Base-by-base conservation (phyloP, 2,113 vertebrate genomes). In the Stomatorhinus ivindoensis region DNA sequence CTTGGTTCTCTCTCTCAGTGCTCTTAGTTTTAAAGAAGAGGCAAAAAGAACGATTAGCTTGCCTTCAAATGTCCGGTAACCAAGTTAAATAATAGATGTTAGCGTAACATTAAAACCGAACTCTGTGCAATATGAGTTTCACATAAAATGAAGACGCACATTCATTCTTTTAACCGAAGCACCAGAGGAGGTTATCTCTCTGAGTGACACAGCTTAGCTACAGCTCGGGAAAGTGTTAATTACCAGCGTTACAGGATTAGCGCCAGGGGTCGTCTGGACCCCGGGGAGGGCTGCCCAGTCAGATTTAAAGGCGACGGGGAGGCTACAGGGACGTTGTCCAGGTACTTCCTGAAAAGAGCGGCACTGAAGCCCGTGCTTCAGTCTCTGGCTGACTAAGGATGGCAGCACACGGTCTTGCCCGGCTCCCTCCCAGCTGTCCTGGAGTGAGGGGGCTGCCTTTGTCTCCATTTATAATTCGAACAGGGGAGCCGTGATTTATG, bases 181-280 rank as follows among this genome's bases (percentile, higher is more conserved):
- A 80, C 13, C 15, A 8, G 31, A 39, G 31, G 19, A 80, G 73
- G 46, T 50, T 48, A 50, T 48, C 83, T 86, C 24, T 84, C 44
- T 86, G 82, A 84, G 80, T 83, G 80, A 24, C 80, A 39, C 13
- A n/a, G 44, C n/a, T 86, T 31, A 47, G 44, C 83, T 84, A 46
- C 82, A 11, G 39, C 82, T 27, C 3, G n/a, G 3, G 35, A 47
- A 47, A 84, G 35, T n/a, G 82, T n/a, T 84, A 47, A 84, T 84
- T 84, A 44, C 55, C 82, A 84, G 82, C 7, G 82, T 47, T 47
- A 84, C 39, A 84, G 82, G 82, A 84, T 84, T 84, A 84, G 19
- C 17, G 82, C 15, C 0, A 9, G 82, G 46, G 82, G 82, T 46
- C 44, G 19, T 47, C 82, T 84, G 6, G 15, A 21, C 82, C 82